phyloP scores from a whole-genome alignment of 2,113 vertebrate species.

The Calidris pygmaea region DNA sequence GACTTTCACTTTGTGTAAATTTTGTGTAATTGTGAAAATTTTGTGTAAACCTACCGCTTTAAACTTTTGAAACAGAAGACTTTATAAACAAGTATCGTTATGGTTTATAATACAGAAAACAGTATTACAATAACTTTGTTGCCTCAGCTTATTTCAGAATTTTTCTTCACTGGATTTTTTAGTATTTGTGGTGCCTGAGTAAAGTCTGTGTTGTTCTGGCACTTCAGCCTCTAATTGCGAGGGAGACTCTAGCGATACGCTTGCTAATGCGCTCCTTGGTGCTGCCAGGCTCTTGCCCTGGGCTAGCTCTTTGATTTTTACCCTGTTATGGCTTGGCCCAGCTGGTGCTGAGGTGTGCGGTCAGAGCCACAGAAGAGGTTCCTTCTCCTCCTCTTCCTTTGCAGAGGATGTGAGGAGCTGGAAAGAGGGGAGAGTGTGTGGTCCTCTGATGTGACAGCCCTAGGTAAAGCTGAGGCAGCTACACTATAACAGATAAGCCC shows the following conservation, averaged over 20 bases:
- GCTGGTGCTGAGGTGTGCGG: background rate
- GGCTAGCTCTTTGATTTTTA: background rate
- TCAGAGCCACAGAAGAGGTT: background rate
- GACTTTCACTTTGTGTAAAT: background rate
- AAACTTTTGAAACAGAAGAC: background rate
- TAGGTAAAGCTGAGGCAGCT: background rate
- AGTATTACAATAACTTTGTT: background rate
- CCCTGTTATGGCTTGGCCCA: background rate
- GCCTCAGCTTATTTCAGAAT: background rate
- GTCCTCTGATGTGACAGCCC: background rate
- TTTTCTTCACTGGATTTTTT: background rate
- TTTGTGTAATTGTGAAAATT: background rate
- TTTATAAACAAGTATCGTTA: background rate
- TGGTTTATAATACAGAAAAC: background rate
- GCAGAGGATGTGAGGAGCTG: background rate
- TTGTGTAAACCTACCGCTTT: background rate
- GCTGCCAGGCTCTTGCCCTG: background rate
- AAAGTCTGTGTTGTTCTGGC: background rate
- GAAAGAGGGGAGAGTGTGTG: fast-evolving
- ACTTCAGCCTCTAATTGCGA: background rate
- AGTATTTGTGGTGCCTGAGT: background rate
- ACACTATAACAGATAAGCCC: background rate
- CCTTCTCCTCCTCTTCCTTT: background rate
- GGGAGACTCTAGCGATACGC: background rate
- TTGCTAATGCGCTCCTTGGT: background rate